Base-by-base conservation (phyloP, 1,140 invertebrate genomes). In the Proales similis region DNA sequence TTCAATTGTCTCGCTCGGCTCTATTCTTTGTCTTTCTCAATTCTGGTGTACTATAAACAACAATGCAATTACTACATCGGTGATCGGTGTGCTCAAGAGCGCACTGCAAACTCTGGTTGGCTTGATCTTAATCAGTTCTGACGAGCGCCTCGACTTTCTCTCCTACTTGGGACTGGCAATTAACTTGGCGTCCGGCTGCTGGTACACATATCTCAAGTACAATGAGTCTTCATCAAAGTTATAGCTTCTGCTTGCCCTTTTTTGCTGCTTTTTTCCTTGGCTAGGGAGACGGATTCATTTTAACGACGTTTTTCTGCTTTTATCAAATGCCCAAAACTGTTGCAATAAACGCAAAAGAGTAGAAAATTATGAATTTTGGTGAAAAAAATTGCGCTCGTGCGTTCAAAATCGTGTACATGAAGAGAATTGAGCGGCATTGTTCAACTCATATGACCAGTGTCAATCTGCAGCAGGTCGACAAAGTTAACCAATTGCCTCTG, bases 21-120 rank as follows among this genome's bases (percentile, higher is more conserved):
- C 71, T 30, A 63, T 79, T 3, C 66, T 79, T 19, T 79, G 79
- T 66, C 79, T 78, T 65, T 74, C 77, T 1, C 66, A 79, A 42
- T 80, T 80, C 66, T 68, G 79, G 39, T 79, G 79, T 65, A 79
- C 78, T 0, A 72, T 71, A 46, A 66, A 76, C 39, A 79, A 75
- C 19, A 78, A 76, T 11, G 79, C 79, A 2, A 66, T 80, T 33
- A 80, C 79, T 0, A 79, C 79, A 2, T 77, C 74, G 65, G 68
- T 80, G 12, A 74, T 79, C 3, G 77, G 77, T 2, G 74, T 77
- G 0, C 48, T 77, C 4, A 80, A 79, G 65, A 73, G 72, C 26
- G 66, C 78, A 11, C 61, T 76, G 9, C 79, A 80, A 68, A 80
- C 79, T 30, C 30, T 77, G 4, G 66, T 80, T 30, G 79, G 78